Evolutionary conservation across 2,113 vertebrate genomes (phyloP).

Genomic region (Arothron firmamentum): DNA sequence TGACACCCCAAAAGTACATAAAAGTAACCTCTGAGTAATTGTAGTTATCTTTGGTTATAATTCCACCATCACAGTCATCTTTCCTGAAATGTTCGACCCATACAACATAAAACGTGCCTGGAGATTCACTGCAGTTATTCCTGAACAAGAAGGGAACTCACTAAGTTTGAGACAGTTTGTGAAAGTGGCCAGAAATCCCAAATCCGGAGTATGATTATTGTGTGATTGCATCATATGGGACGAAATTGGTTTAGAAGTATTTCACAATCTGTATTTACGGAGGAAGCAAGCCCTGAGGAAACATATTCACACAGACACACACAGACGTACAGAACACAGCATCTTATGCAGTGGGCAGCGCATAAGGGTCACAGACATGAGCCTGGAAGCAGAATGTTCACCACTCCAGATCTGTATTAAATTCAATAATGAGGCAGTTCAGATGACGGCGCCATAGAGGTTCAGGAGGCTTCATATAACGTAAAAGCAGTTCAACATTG

Average conservation of each 20-base stretch:
- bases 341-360: no score
- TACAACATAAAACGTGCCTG: no score
- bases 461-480: slow-evolving; percentile 20
- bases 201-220: no score
- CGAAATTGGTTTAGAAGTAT: background rate
- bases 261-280: background rate
- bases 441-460: slow-evolving; percentile 15
- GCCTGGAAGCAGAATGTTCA: background rate
- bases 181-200: no score
- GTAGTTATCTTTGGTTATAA: no score
- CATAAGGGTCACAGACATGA: slow-evolving; percentile 1
- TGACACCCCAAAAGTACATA: no score
- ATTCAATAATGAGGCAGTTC: slow-evolving; percentile 8
- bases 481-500: slow-evolving; percentile 27
- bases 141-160: no score
- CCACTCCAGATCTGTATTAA: slow-evolving; percentile 4
- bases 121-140: no score
- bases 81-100: no score
- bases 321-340: background rate
- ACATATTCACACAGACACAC: background rate
- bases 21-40: no score
- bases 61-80: no score
- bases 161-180: no score
- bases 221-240: background rate
- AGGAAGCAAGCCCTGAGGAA: background rate